Percentiles rank a stretch among this genome's conserved stretches.
Conservation (phyloP, 1,140 invertebrate genomes). For the Drosophila novamexicana region DNA sequence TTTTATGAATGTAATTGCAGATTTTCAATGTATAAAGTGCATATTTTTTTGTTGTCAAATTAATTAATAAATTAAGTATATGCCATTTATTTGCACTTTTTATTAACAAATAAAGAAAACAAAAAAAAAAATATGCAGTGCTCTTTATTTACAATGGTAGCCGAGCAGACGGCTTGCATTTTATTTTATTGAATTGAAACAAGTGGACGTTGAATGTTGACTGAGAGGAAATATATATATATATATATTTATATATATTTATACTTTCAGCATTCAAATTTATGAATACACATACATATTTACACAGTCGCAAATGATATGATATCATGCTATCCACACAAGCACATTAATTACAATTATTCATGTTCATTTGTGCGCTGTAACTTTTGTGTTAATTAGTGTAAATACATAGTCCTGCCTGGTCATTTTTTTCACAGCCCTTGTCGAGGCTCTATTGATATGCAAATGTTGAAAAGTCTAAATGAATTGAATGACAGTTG, state of each 20-base stretch:
- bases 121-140: conserved; percentile 23
- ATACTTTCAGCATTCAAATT: conserved; percentile 11
- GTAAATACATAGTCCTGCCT: conserved; percentile 47
- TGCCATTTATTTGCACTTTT: conserved; percentile 55
- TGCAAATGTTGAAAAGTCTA: conserved; percentile 26
- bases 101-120: conserved; percentile 24
- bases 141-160: conserved; percentile 53
- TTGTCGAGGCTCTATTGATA: conserved; percentile 27
- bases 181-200: conserved; percentile 57
- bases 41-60: conserved; percentile 36
- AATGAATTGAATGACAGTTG: conserved; percentile 47
- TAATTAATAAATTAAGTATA: conserved; percentile 52
- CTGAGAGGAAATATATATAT: conserved; percentile 19
- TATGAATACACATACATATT: conserved; percentile 12
- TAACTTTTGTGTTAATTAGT: conserved; percentile 67
- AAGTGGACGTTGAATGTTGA: conserved; percentile 26
- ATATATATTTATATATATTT: not conserved
- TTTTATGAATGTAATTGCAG: not conserved
- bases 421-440: conserved; percentile 20
- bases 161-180: conserved; percentile 23
- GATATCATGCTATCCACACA: conserved; percentile 22
- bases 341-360: conserved; percentile 64
- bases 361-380: conserved; percentile 53
- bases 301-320: conserved; percentile 11
- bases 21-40: conserved; percentile 12